Base-by-base conservation (phyloP, 1,140 invertebrate genomes). In the Drosophila sproati region DNA sequence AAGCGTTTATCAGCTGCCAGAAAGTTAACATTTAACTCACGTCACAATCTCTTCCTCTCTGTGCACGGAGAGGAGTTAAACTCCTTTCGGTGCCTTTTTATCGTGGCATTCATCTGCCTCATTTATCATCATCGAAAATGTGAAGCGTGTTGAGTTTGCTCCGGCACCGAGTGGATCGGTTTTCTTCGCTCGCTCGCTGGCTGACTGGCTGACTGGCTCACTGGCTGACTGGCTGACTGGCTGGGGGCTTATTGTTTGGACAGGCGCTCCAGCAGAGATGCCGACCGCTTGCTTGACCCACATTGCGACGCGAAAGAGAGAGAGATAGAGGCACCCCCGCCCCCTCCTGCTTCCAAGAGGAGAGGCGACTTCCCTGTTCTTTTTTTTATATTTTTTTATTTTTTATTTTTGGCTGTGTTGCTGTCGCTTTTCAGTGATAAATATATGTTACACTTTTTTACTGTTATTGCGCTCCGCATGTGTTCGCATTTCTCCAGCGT, bases 381-480 rank as follows among this genome's bases (percentile, higher is more conserved):
- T 47, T 4, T 4, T 43, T 62, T 6, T 64, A 3, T 64, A 10
- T 56, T 12, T 55, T 6, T 12, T 47, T 3, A 20, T 20, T 47
- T 3, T 55, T 39, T 63, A 70, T 67, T 76, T 76, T 76, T 4
- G 59, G 54, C 39, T 72, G 34, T 50, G 52, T 29, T 64, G 71
- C 61, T 73, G 73, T 76, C 73, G 69, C 61, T 73, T 76, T 76
- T 76, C 57, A 72, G 68, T 76, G 73, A 76, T 76, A 76, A 76
- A 76, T 76, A 76, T 73, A 76, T 76, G 69, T 76, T 76, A 76
- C 69, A 76, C 73, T 72, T 72, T 76, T 76, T 76, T 76, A 76
- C 69, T 76, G 73, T 72, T 76, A 76, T 76, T 72, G 73, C 69
- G 60, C 73, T 50, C 68, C 69, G 60, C 60, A 71, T 76, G 73